phyloP scores from a whole-genome alignment of 2,797 vertebrate genomes.

The Yasuhikotakia modesta region DNA sequence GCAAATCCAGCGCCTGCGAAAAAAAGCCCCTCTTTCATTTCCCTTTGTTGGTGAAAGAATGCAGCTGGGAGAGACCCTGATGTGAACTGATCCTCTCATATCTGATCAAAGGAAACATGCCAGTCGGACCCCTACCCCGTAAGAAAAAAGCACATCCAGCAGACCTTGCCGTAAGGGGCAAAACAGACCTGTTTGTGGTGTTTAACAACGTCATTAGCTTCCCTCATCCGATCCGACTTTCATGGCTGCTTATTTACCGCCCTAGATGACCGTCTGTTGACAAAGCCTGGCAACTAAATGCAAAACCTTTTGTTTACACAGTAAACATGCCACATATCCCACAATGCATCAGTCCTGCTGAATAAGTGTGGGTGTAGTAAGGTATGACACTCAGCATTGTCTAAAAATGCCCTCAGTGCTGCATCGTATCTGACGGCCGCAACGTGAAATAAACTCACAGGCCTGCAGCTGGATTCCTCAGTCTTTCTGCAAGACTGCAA shows the following conservation, averaged over 20 bases:
- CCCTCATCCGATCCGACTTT: constrained; percentile 7
- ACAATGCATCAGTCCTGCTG: constrained; percentile 27
- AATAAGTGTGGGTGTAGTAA: constrained; percentile 37
- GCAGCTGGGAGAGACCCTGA: constrained; percentile 52
- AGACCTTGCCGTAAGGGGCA: constrained; percentile 30
- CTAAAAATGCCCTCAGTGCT: constrained; percentile 49
- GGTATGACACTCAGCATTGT: constrained; percentile 45
- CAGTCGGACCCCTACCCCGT: constrained; percentile 52
- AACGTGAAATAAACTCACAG: constrained; percentile 40
- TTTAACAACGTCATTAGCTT: constrained; percentile 35
- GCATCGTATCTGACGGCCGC: constrained; percentile 12
- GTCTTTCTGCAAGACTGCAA: constrained; percentile 49
- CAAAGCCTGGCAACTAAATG: constrained; percentile 33
- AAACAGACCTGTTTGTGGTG: constrained; percentile 39
- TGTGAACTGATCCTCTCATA: constrained; percentile 61
- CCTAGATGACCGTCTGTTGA: constrained; percentile 28
- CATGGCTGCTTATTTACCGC: constrained; percentile 18
- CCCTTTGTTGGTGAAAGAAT: constrained; percentile 58
- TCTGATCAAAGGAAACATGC: constrained; percentile 64
- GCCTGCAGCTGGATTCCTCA: constrained; percentile 43
- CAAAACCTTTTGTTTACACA: constrained; percentile 38
- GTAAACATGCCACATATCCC: constrained; percentile 28
- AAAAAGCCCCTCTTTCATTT: constrained; percentile 71
- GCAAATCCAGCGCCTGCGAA: constrained; percentile 64
- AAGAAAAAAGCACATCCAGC: constrained; percentile 45